Evolutionary conservation across 1,140 invertebrate species (phyloP).

Genomic region (Zaprionus kolodkinae): DNA sequence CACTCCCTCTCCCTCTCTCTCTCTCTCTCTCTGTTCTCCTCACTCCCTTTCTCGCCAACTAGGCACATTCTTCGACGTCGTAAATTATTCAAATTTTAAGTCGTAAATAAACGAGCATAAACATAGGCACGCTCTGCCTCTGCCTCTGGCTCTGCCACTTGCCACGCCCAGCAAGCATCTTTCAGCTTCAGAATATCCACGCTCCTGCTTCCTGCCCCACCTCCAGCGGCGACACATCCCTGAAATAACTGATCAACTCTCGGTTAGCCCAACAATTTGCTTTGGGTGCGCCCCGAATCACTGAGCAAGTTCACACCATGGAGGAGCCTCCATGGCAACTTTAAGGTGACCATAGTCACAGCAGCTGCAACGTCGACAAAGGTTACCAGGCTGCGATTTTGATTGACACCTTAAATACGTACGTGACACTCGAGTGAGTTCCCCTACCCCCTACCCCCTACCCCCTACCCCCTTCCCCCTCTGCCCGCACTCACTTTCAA

Average conservation of each 20-base stretch:
- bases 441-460: too few relatives aligned
- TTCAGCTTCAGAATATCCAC: conserved; percentile 29
- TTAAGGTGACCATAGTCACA: neutral
- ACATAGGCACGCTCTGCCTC: conserved; percentile 62
- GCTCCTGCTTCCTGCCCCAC: neutral
- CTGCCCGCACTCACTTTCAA: conserved; percentile 4
- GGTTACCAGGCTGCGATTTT: conserved; percentile 21
- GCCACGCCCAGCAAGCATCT: conserved; percentile 46
- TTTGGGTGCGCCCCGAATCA: conserved; percentile 22
- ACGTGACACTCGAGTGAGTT: conserved; percentile 29
- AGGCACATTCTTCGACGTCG: conserved; percentile 49
- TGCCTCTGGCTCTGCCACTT: conserved; percentile 44
- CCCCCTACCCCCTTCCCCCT: too few relatives aligned
- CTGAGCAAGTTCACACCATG: neutral
- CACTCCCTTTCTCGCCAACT: neutral
- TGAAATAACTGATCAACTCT: conserved; percentile 33
- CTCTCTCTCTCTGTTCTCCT: too few relatives aligned
- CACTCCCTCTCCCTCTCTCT: neutral
- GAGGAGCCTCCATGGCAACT: neutral
- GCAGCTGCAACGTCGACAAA: conserved; percentile 8
- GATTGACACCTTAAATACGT: conserved; percentile 48
- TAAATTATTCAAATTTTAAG: conserved; percentile 80
- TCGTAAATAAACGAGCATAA: conserved; percentile 78
- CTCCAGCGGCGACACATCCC: conserved; percentile 26
- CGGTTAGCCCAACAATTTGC: conserved; percentile 27